A percentile compares a stretch with the other conserved stretches of the same genome.
These are phyloP conservation scores for Pinctada fucata DNA, from an alignment of 2,888 invertebrate genomes.

Conservation along the genomic window DNA sequence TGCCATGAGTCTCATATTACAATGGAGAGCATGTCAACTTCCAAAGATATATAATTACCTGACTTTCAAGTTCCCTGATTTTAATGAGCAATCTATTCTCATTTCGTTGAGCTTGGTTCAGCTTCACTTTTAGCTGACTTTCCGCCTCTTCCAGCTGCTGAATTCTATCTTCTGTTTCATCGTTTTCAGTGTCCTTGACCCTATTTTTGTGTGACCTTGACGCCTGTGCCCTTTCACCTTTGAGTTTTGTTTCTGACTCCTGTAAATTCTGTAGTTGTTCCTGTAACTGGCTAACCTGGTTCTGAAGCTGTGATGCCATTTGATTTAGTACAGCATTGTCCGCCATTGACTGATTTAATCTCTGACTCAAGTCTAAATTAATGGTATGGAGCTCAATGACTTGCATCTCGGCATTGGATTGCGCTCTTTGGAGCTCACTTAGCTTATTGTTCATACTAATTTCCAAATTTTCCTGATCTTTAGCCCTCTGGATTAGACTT, in stretches of 20 bases:
- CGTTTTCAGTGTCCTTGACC: conserved; percentile 58
- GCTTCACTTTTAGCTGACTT: conserved; percentile 59
- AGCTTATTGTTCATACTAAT: conserved; percentile 59
- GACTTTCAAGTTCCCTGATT: conserved; percentile 64
- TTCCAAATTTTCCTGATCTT: conserved; percentile 63
- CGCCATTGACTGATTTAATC: conserved; percentile 61
- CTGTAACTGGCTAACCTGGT: conserved; percentile 58
- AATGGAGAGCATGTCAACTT: too few relatives aligned
- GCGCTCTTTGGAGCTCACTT: conserved; percentile 63
- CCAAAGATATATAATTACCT: conserved; percentile 36
- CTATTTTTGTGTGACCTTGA: conserved; percentile 58
- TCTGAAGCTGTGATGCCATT: conserved; percentile 57
- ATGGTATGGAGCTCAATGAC: conserved; percentile 63
- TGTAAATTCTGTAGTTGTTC: conserved; percentile 53
- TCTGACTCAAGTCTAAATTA: conserved; percentile 63
- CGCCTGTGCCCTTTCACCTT: conserved; percentile 59
- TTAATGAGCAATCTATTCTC: conserved; percentile 63
- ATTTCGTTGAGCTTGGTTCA: conserved; percentile 63
- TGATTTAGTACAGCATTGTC: conserved; percentile 65
- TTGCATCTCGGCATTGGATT: conserved; percentile 63
- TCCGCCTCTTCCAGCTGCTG: conserved; percentile 61
- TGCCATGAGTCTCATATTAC: too few relatives aligned
- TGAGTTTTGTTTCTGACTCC: conserved; percentile 57
- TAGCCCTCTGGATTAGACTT: conserved; percentile 57
- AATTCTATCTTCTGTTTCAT: conserved; percentile 57